phyloP scores from a whole-genome alignment of 1,140 invertebrate species.

The fruit fly (Drosophila melanogaster) region DNA sequence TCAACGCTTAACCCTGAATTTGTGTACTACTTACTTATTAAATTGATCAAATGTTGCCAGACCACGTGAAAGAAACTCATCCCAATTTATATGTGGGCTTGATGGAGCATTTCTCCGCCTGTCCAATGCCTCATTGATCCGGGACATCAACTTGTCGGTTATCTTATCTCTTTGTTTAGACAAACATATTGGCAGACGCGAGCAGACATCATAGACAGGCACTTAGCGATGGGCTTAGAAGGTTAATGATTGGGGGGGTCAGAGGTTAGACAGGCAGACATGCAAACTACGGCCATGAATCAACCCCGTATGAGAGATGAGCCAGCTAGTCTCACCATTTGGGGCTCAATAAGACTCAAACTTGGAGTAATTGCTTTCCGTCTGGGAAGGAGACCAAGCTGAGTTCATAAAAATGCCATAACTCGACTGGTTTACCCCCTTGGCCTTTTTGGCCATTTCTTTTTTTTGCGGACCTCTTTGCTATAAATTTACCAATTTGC shows the following conservation, averaged over 20 bases:
- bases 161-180: slow-evolving; percentile 38
- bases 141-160: slow-evolving; percentile 65
- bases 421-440: slow-evolving; percentile 29
- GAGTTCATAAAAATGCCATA: slow-evolving; percentile 71
- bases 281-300: slow-evolving; percentile 65
- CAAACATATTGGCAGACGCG: slow-evolving; percentile 60
- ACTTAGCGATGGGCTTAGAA: slow-evolving; percentile 24
- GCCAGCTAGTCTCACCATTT: slow-evolving; percentile 19
- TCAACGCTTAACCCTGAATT: no score
- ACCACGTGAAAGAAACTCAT: neutral
- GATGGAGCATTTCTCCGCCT: slow-evolving; percentile 34
- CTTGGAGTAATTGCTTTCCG: slow-evolving; percentile 61
- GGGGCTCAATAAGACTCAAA: slow-evolving; percentile 67
- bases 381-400: slow-evolving; percentile 14
- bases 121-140: slow-evolving; percentile 59
- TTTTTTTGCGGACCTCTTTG: neutral
- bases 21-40: no score
- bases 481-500: slow-evolving; percentile 72
- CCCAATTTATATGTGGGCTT: neutral
- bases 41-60: neutral
- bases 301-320: slow-evolving; percentile 44
- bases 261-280: slow-evolving; percentile 47
- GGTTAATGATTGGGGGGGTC: slow-evolving; percentile 12
- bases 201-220: slow-evolving; percentile 53
- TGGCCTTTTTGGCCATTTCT: slow-evolving; percentile 3